Percentiles rank a stretch among this genome's conserved stretches.
These are phyloP conservation scores for Alloplasta piceator DNA, from an alignment of 2,888 invertebrate genomes.

Conservation along the genomic window DNA sequence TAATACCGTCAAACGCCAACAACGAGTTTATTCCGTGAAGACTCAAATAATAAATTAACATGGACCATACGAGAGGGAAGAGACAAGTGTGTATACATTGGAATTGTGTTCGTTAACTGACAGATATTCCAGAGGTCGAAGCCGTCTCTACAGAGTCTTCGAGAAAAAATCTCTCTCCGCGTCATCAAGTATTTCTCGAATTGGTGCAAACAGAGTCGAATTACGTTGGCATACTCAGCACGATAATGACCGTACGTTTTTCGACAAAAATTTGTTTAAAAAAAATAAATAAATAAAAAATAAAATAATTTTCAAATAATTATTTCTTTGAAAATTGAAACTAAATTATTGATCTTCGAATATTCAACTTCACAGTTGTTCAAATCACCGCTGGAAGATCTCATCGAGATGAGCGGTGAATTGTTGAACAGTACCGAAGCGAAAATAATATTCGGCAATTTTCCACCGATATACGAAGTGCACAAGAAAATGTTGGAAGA, in stretches of 20 bases:
- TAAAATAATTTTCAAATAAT: too few relatives aligned
- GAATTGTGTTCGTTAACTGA: constrained; percentile 74
- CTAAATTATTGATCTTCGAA: constrained; percentile 7
- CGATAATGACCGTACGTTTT: constrained; percentile 92
- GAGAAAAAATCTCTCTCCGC: constrained; percentile 88
- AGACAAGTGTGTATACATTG: constrained; percentile 70
- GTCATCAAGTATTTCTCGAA: constrained; percentile 95
- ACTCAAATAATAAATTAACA: constrained; percentile 62
- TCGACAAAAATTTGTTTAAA: not conserved
- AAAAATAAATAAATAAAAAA: too few relatives aligned
- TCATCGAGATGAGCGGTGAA: constrained; percentile 87
- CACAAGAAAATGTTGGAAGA: constrained; percentile 91
- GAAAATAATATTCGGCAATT: constrained; percentile 97
- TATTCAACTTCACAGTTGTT: constrained; percentile 88
- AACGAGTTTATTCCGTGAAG: constrained; percentile 25
- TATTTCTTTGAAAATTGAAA: too few relatives aligned
- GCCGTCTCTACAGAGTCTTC: constrained; percentile 86
- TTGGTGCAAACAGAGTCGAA: constrained; percentile 98
- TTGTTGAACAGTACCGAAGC: constrained; percentile 95
- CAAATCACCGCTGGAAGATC: constrained; percentile 95
- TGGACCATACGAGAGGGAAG: constrained; percentile 77
- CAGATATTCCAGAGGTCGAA: constrained; percentile 84
- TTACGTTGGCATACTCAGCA: constrained; percentile 97
- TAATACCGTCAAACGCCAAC: not conserved
- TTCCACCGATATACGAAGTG: constrained; percentile 96